Conservation (phyloP, 2,888 invertebrate species). For the Lepidocyrtoides sp. region DNA sequence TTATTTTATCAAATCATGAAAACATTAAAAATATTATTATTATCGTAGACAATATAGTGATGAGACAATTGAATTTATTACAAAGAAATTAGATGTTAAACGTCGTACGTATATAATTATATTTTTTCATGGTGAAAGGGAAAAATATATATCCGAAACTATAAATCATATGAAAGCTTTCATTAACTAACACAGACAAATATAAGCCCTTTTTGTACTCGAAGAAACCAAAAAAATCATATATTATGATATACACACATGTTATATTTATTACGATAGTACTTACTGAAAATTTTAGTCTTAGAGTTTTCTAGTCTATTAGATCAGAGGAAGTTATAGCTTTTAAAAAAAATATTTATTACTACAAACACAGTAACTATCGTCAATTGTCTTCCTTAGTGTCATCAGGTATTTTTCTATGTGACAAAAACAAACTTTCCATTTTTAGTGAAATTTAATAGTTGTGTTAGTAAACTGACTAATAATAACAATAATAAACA, state of each 20-base stretch:
- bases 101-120: conserved; percentile 2
- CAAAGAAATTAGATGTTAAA: not conserved
- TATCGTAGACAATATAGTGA: conserved; percentile 20
- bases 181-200: conserved; percentile 38
- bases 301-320: conserved; percentile 49
- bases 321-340: not conserved
- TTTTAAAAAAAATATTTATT: not conserved
- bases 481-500: not conserved
- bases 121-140: conserved; percentile 36
- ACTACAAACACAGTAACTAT: conserved; percentile 1
- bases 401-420: conserved; percentile 70
- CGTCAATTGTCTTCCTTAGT: conserved; percentile 65
- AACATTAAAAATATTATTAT: not conserved
- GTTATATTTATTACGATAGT: not conserved
- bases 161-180: conserved; percentile 25
- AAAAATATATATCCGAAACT: not conserved
- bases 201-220: conserved; percentile 72
- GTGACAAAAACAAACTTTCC: conserved; percentile 19
- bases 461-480: conserved; percentile 43
- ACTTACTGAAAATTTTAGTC: conserved; percentile 14
- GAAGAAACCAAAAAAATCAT: not conserved
- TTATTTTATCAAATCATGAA: conserved; percentile 19
- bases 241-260: not conserved
- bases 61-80: not conserved
- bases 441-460: conserved; percentile 10